Evolutionary conservation across 2,888 invertebrate species (phyloP).

Genomic region (Acheta domesticus): DNA sequence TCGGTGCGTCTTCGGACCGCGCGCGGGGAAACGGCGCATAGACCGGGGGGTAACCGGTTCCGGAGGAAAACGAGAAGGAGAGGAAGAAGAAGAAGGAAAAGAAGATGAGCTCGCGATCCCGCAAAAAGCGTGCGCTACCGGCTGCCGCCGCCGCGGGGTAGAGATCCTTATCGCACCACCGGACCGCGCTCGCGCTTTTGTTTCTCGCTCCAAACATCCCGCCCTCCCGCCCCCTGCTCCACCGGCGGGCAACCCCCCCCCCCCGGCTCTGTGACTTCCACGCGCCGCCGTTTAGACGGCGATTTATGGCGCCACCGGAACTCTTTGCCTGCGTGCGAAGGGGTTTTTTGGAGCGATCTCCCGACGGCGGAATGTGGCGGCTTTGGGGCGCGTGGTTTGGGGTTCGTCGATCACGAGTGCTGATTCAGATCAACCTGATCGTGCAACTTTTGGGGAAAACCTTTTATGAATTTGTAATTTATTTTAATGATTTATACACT

Average conservation of each 20-base stretch:
- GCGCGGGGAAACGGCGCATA: background rate
- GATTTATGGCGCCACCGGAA: background rate
- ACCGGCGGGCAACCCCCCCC: background rate
- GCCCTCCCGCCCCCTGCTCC: background rate
- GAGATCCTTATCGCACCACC: background rate
- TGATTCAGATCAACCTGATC: too few relatives aligned
- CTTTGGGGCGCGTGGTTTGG: too few relatives aligned
- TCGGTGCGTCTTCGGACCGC: background rate
- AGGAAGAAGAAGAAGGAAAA: background rate
- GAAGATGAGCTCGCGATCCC: background rate
- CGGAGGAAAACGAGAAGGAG: background rate
- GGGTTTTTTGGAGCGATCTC: too few relatives aligned
- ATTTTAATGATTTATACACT: too few relatives aligned
- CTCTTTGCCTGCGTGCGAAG: background rate
- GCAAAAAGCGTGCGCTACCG: conserved; percentile 10
- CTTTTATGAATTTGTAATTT: too few relatives aligned
- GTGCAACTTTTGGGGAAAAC: too few relatives aligned
- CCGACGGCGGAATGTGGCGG: too few relatives aligned
- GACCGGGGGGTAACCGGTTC: background rate
- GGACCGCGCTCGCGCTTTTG: conserved; percentile 18
- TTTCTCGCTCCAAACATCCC: background rate
- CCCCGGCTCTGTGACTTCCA: background rate
- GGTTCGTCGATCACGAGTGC: too few relatives aligned
- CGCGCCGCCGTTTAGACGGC: background rate
- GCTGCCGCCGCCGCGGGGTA: conserved; percentile 5